A percentile compares a stretch with the other conserved stretches of the same genome.
These are phyloP conservation scores for Apamea anceps DNA, from an alignment of 2,888 invertebrate species.

Conservation along the genomic window DNA sequence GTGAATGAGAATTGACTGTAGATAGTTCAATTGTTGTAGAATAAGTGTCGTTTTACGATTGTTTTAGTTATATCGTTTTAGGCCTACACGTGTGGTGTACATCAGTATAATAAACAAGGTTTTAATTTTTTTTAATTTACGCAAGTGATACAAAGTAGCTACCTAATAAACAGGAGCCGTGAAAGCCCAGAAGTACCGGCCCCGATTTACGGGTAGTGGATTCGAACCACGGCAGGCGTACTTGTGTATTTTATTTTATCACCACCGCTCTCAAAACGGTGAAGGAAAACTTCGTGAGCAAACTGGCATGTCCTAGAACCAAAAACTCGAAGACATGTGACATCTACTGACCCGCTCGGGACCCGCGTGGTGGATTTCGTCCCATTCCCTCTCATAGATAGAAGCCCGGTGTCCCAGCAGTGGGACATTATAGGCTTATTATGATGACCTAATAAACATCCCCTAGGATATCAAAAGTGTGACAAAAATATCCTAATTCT, in stretches of 20 bases:
- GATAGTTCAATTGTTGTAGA: no score
- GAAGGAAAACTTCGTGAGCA: no score
- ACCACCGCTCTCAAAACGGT: no score
- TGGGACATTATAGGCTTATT: neutral
- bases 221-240: no score
- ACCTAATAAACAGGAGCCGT: neutral
- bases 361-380: no score
- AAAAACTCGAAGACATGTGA: no score
- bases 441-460: neutral
- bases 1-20: neutral
- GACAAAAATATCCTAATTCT: neutral
- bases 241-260: no score
- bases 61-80: neutral
- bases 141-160: neutral
- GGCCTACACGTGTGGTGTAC: neutral
- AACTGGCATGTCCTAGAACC: no score
- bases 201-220: no score
- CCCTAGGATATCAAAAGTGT: neutral
- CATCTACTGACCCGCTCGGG: no score
- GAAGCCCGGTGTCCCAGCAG: neutral
- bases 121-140: no score
- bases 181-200: no score
- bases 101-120: neutral
- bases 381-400: neutral
- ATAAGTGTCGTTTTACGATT: neutral